Conservation (phyloP, 2,888 invertebrate genomes). For the Pyrocoelia pectoralis region DNA sequence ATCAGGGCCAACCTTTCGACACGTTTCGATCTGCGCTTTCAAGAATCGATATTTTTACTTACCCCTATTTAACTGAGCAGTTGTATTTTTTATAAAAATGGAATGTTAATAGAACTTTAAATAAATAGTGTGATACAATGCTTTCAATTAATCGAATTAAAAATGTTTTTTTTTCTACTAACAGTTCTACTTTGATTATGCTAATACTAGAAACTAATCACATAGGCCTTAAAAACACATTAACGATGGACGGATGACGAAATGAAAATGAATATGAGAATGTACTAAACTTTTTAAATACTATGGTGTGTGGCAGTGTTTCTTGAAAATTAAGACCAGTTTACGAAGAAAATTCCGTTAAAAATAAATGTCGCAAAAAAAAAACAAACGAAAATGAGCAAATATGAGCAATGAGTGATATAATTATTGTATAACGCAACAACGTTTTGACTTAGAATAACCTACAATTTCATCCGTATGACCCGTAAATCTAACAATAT, state of each 20-base stretch:
- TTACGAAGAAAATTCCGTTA: not conserved
- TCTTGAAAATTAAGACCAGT: not conserved
- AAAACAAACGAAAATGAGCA: not conserved
- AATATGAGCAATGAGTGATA: not conserved
- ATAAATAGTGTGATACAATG: not conserved
- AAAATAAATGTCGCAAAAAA: not conserved
- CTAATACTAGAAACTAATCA: not conserved
- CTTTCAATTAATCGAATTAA: no score
- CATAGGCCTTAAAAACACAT: not conserved
- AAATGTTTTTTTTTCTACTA: no score
- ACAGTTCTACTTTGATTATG: not conserved
- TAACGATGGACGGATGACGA: not conserved
- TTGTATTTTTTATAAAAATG: not conserved
- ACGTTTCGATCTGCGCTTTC: no score
- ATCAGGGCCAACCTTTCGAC: no score
- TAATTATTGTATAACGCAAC: conserved; percentile 75
- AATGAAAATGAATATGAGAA: not conserved
- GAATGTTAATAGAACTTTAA: not conserved
- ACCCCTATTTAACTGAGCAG: not conserved
- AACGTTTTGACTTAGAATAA: conserved; percentile 74
- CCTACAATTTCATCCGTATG: conserved; percentile 79
- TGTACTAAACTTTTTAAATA: no score
- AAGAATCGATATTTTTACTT: no score
- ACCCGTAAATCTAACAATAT: conserved; percentile 73
- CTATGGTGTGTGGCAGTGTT: conserved; percentile 1